Evolutionary conservation across 2,113 vertebrate genomes (phyloP).

Genomic region (Numenius arquata): DNA sequence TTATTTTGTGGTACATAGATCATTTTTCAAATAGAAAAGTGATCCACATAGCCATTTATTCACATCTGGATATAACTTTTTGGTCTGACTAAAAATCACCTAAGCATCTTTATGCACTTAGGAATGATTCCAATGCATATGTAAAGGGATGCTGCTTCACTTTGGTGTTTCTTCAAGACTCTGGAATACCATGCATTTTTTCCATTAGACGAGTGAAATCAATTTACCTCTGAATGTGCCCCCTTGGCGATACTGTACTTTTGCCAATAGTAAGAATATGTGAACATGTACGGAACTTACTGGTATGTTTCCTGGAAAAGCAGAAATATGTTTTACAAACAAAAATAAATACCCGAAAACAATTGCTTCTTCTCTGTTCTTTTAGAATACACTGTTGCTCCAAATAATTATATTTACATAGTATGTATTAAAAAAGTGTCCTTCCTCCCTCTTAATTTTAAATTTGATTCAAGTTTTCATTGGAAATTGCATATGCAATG

Average conservation of each 20-base stretch:
- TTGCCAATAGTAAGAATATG: neutral
- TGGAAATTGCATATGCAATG: neutral
- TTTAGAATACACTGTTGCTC: neutral
- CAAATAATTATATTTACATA: neutral
- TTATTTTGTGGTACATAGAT: neutral
- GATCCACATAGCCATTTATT: neutral
- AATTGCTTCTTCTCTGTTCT: neutral
- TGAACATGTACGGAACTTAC: neutral
- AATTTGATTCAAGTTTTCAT: neutral
- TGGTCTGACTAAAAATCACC: neutral
- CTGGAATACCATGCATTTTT: neutral
- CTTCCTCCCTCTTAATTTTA: neutral
- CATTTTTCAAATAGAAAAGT: constrained; percentile 1
- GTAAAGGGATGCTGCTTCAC: neutral
- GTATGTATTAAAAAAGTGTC: neutral
- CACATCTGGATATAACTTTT: neutral
- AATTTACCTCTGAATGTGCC: neutral
- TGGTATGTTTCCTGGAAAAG: neutral
- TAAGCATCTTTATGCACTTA: neutral
- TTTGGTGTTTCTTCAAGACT: neutral
- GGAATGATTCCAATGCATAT: neutral
- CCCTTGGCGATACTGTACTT: neutral
- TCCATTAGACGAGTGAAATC: neutral
- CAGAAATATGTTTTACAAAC: neutral
- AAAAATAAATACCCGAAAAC: neutral